Conservation (phyloP, 2,888 invertebrate species). For the Hypomecis punctinalis region DNA sequence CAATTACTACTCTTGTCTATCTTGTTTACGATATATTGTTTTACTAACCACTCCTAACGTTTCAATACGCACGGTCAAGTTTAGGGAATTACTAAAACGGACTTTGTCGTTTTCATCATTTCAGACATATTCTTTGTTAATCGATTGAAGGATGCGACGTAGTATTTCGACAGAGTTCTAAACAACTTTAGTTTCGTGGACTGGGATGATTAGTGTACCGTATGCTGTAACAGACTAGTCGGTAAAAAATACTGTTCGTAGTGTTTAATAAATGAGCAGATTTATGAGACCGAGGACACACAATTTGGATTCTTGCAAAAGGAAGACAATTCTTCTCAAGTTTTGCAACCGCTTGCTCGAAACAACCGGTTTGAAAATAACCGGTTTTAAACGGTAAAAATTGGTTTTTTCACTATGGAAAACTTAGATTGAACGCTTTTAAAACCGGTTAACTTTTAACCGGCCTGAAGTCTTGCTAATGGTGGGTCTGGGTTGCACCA, state of each 20-base stretch:
- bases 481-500: too few relatives aligned
- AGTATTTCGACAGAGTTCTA: slow-evolving; percentile 21
- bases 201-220: slow-evolving; percentile 23
- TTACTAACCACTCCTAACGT: slow-evolving; percentile 31
- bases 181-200: slow-evolving; percentile 9
- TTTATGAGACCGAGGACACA: not conserved
- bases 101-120: slow-evolving; percentile 15
- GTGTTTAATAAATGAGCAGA: not conserved
- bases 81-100: slow-evolving; percentile 9
- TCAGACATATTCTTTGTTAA: slow-evolving; percentile 10
- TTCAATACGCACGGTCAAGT: slow-evolving; percentile 17
- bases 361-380: too few relatives aligned
- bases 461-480: too few relatives aligned
- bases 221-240: not conserved
- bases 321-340: too few relatives aligned
- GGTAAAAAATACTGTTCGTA: not conserved
- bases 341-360: too few relatives aligned
- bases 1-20: not conserved
- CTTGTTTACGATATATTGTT: slow-evolving; percentile 37
- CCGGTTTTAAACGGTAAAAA: too few relatives aligned
- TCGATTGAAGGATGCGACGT: not conserved
- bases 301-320: too few relatives aligned
- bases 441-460: too few relatives aligned
- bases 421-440: too few relatives aligned
- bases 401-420: too few relatives aligned